These are phyloP conservation scores for Erynnis tages DNA, from an alignment of 2,888 invertebrate species.

Conservation along the genomic window DNA sequence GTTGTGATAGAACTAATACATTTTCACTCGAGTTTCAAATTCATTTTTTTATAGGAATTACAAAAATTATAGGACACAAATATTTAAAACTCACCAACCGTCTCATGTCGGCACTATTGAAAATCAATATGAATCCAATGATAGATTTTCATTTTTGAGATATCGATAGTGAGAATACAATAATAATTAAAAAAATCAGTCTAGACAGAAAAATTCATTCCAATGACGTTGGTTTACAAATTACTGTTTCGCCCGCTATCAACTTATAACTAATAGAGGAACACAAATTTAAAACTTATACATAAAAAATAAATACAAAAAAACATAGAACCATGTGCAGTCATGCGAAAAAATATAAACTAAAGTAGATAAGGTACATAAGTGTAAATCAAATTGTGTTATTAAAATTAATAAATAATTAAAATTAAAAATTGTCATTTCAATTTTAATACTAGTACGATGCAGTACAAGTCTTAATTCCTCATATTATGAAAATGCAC, in stretches of 20 bases:
- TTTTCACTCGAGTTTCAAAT: slow-evolving; percentile 47
- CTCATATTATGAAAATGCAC: slow-evolving; percentile 14
- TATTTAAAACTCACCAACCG: slow-evolving; percentile 40
- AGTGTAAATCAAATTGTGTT: background rate
- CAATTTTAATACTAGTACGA: slow-evolving; percentile 7
- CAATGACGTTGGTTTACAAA: slow-evolving; percentile 52
- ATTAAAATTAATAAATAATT: background rate
- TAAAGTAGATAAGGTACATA: slow-evolving; percentile 5
- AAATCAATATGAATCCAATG: slow-evolving; percentile 21
- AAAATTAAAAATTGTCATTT: slow-evolving; percentile 6
- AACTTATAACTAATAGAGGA: slow-evolving; percentile 57
- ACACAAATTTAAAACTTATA: slow-evolving; percentile 44
- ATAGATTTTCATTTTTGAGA: slow-evolving; percentile 35
- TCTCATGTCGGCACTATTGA: slow-evolving; percentile 29
- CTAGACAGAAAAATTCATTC: slow-evolving; percentile 57
- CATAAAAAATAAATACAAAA: slow-evolving; percentile 36
- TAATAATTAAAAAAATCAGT: slow-evolving; percentile 63
- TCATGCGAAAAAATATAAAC: background rate
- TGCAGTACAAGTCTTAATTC: background rate
- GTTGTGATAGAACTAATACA: slow-evolving; percentile 71
- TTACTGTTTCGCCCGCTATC: slow-evolving; percentile 39
- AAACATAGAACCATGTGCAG: slow-evolving; percentile 39
- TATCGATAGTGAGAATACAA: slow-evolving; percentile 39
- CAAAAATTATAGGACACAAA: slow-evolving; percentile 46
- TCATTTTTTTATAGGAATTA: slow-evolving; percentile 50